These are phyloP conservation scores for Saguinus imperator DNA, from an alignment of 2,113 vertebrate species.

Conservation along the genomic window DNA sequence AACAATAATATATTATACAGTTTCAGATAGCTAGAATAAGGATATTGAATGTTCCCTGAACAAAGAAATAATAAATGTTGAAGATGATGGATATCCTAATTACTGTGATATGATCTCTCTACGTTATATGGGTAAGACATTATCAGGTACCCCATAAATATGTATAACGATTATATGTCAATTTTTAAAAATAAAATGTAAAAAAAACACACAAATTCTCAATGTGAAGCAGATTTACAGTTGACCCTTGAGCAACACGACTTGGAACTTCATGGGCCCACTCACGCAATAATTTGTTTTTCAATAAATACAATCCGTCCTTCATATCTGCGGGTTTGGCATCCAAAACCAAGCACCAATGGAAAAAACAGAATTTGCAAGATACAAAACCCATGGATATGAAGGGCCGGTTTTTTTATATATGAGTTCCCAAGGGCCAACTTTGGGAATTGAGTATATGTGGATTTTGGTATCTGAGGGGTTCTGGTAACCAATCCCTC, in stretches of 20 bases:
- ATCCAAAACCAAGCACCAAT: not conserved
- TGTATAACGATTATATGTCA: not conserved
- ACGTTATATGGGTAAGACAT: not conserved
- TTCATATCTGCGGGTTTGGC: accelerated
- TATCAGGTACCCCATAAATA: not conserved
- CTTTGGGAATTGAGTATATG: not conserved
- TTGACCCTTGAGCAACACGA: not conserved
- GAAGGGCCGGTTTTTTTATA: not conserved
- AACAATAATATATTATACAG: not conserved
- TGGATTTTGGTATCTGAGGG: not conserved
- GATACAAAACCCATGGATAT: not conserved
- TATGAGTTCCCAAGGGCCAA: not conserved
- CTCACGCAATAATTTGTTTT: not conserved
- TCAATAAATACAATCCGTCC: not conserved
- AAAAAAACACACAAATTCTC: not conserved
- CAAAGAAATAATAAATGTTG: not conserved
- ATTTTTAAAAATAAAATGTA: not conserved
- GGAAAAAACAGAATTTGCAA: not conserved
- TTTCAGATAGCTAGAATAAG: not conserved
- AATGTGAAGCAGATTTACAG: not conserved
- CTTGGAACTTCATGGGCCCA: not conserved
- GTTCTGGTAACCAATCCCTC: not conserved
- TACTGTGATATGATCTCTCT: not conserved
- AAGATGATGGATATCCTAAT: not conserved
- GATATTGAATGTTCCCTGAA: not conserved